Conservation (phyloP, 2,797 vertebrate species). For the Vespertilio murinus region DNA sequence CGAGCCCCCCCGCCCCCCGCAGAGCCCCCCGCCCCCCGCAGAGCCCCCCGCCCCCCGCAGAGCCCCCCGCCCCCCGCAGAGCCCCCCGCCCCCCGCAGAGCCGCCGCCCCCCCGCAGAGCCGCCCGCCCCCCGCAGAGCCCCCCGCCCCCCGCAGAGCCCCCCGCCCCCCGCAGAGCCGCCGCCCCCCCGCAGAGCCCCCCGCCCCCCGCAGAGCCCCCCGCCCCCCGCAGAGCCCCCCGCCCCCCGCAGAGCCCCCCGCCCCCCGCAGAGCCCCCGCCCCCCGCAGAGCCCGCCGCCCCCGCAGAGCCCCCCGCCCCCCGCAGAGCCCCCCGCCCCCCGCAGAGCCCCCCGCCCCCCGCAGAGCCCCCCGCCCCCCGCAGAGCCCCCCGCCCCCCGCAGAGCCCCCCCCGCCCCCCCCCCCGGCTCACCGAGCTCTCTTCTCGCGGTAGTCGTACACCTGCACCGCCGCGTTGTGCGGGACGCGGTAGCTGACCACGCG, state of each 20-base stretch:
- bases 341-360: too few relatives aligned
- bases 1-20: constrained; percentile 83
- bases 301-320: rapidly evolving
- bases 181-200: too few relatives aligned
- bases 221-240: constrained; percentile 82
- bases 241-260: rapidly evolving
- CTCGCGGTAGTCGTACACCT: constrained; percentile 95
- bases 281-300: too few relatives aligned
- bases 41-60: constrained; percentile 83
- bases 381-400: rapidly evolving
- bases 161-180: constrained; percentile 83
- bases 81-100: constrained; percentile 82
- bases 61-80: rapidly evolving
- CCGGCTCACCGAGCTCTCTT: constrained; percentile 88
- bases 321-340: constrained; percentile 84
- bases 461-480: constrained; percentile 92
- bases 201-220: rapidly evolving
- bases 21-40: too few relatives aligned
- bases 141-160: rapidly evolving
- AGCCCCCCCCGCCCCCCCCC: rapidly evolving
- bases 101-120: too few relatives aligned
- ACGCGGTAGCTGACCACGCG: constrained; percentile 90
- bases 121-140: rapidly evolving
- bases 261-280: constrained; percentile 81
- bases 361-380: constrained; percentile 84